These are phyloP conservation scores for Acipenser ruthenus DNA, from an alignment of 2,797 vertebrate species.

Conservation along the genomic window DNA sequence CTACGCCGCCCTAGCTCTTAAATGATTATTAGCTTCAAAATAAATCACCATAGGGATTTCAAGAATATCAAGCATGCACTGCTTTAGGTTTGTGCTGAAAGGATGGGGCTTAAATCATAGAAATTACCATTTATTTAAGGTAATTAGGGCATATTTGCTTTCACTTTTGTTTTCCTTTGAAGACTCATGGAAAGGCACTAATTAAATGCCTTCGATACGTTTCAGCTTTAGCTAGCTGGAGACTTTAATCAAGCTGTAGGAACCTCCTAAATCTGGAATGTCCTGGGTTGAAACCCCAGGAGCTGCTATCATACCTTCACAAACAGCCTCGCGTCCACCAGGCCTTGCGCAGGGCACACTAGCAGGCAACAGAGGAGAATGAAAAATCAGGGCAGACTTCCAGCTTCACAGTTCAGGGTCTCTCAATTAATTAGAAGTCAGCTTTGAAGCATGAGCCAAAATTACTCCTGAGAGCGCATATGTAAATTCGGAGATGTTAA, in stretches of 20 bases:
- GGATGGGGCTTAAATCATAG: background rate
- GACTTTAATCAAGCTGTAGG: background rate
- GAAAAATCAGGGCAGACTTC: background rate
- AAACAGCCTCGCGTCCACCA: background rate
- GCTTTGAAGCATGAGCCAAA: background rate
- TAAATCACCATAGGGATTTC: too few species aligned
- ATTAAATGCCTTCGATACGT: background rate
- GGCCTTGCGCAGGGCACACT: background rate
- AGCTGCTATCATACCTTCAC: background rate
- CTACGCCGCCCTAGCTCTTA: too few species aligned
- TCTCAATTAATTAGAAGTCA: background rate
- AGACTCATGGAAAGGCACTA: background rate
- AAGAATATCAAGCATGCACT: too few species aligned
- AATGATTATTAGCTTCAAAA: too few species aligned
- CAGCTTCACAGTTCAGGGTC: background rate
- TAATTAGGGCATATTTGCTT: background rate
- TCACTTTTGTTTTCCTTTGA: background rate
- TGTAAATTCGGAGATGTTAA: background rate
- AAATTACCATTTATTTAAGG: background rate
- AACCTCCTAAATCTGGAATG: background rate
- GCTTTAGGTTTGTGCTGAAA: too few species aligned
- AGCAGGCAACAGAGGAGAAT: background rate
- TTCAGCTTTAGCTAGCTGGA: too few species aligned
- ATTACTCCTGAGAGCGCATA: background rate
- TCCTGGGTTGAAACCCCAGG: background rate